These are phyloP conservation scores for Hymenopus coronatus DNA, from an alignment of 2,888 invertebrate genomes.

Conservation along the genomic window DNA sequence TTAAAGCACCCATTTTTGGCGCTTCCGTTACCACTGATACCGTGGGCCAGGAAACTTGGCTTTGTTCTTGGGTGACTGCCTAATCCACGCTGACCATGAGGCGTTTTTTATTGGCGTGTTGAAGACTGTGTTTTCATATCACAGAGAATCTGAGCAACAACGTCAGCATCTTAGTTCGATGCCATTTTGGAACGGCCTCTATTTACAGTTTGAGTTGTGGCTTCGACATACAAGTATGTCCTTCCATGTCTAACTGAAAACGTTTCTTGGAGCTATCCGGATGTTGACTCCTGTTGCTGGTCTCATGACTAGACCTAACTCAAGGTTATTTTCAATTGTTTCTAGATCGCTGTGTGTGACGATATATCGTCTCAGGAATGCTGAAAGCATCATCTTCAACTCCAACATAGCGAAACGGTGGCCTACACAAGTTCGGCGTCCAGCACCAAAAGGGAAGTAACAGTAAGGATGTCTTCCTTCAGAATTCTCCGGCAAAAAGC, in stretches of 20 bases:
- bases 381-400: constrained; percentile 30
- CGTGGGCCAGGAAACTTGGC: too few relatives aligned
- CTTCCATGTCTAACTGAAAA: background rate
- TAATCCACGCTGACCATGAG: too few relatives aligned
- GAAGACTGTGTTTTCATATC: too few relatives aligned
- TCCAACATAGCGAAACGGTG: constrained; percentile 30
- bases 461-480: constrained; percentile 41
- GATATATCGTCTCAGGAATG: constrained; percentile 14
- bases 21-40: too few relatives aligned
- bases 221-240: too few relatives aligned
- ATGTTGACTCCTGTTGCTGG: background rate
- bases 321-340: background rate
- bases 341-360: background rate
- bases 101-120: too few relatives aligned
- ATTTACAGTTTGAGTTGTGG: too few relatives aligned
- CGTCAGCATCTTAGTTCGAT: too few relatives aligned
- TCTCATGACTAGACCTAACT: background rate
- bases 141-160: too few relatives aligned
- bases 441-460: constrained; percentile 39
- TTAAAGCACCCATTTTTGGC: too few relatives aligned
- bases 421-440: constrained; percentile 26
- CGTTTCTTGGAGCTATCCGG: background rate
- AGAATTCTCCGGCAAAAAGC: constrained; percentile 45
- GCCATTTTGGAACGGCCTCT: too few relatives aligned
- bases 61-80: too few relatives aligned